Evolutionary conservation across 1,140 invertebrate species (phyloP).

Genomic region (Cyrtorhinus lividipennis): DNA sequence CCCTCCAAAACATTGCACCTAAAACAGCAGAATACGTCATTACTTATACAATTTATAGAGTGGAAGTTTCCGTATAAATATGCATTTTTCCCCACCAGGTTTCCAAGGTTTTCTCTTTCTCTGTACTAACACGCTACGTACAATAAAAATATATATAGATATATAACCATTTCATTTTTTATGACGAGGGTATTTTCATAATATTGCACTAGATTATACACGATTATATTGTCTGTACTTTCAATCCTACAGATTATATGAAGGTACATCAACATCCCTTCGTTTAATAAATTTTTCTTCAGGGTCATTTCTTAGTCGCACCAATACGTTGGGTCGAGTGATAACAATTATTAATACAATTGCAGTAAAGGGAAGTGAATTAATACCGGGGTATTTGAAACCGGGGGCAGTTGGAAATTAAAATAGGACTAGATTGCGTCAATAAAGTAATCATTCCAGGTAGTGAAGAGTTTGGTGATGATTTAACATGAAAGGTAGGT

Average conservation of each 20-base stretch:
- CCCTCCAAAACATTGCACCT: neutral
- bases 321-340: neutral
- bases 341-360: neutral
- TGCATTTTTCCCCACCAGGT: neutral
- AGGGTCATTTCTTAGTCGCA: neutral
- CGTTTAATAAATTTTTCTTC: neutral
- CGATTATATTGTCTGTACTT: neutral
- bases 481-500: too few relatives aligned
- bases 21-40: neutral
- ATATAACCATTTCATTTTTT: neutral
- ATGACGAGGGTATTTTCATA: neutral
- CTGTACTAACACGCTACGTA: neutral
- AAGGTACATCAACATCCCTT: neutral
- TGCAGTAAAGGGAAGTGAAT: neutral
- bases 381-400: neutral
- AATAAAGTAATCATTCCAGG: neutral
- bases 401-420: neutral
- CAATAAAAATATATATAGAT: neutral
- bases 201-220: conserved; percentile 8
- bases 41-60: neutral
- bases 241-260: neutral
- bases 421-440: neutral
- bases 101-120: neutral
- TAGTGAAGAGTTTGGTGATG: too few relatives aligned
- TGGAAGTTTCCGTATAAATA: neutral